Evolutionary conservation across 2,113 vertebrate species (phyloP), one percentile per base, ranked within the genome.

Genomic region (Festucalex cinctus): DNA sequence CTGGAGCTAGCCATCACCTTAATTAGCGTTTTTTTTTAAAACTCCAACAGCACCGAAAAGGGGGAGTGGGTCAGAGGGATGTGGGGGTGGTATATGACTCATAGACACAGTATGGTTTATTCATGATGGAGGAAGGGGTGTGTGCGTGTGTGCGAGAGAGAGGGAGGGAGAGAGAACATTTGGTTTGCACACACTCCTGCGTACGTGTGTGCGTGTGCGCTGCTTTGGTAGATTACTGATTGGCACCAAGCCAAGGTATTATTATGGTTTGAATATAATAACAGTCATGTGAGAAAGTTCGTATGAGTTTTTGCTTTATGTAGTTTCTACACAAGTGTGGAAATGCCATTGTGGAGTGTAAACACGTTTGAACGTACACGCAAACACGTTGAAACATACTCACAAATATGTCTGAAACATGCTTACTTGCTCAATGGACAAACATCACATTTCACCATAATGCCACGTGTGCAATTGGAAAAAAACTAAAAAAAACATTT

Each of bases 71-170:
- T 82, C 83, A 85, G 83, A 88, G 77, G 78, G 86, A 88, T 79
- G 86, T 86, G 86, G 83, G 84, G 88, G 85, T 88, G 87, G 83
- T 84, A 87, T 87, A 88, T 90, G 88, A 88, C 82, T 88, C 87
- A 90, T 88, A 92, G 87, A 89, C 83, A 88, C 82, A 82, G 85
- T 88, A 88, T 90, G 86, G 85, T 88, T 90, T 90, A 91, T 91
- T 91, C 88, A 91, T 91, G 89, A 90, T 86, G 84, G 88, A 85
- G 88, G 84, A 88, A 89, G 88, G 86, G 87, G 66, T 80, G 83
- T 57, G 54, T 28, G 54, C 7, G 54, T 9, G 26, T 83, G 78
- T 84, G 76, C 73, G 73, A 69, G 71, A 59, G 67, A 46, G 70
- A 67, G 70, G 37, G 64, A 46, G 58, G 32, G 69, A 59, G 70